Evolutionary conservation across 2,797 vertebrate species (phyloP).

Genomic region (Triplophysa bombifrons): DNA sequence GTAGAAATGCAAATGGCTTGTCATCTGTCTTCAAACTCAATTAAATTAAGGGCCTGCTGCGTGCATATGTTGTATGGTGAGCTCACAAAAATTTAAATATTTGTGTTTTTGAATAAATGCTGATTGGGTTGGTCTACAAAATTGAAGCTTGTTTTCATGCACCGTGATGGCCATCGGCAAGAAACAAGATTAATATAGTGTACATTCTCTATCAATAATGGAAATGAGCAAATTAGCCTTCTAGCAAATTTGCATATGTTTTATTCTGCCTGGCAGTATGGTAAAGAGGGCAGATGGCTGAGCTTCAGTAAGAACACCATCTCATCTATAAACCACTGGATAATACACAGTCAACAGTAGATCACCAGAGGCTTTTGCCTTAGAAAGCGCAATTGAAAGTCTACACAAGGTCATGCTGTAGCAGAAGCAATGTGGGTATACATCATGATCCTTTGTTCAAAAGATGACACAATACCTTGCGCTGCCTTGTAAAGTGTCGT

Average conservation of each 20-base stretch:
- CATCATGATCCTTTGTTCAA: background rate
- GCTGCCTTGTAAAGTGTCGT: background rate
- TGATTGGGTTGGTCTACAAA: background rate
- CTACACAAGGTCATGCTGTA: background rate
- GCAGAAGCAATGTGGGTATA: background rate
- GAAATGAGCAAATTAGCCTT: slow-evolving; percentile 19
- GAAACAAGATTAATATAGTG: background rate
- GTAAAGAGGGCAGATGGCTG: slow-evolving; percentile 16
- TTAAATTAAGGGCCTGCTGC: background rate
- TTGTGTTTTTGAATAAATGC: background rate
- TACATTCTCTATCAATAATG: slow-evolving; percentile 24
- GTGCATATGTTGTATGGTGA: background rate
- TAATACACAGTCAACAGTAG: slow-evolving; percentile 37
- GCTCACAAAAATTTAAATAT: background rate
- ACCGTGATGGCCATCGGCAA: background rate
- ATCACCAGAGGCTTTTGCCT: slow-evolving; percentile 27
- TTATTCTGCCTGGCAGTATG: slow-evolving; percentile 38
- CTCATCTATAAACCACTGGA: slow-evolving; percentile 26
- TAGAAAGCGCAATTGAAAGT: slow-evolving; percentile 23
- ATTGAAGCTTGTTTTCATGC: background rate
- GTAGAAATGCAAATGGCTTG: background rate
- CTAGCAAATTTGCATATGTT: slow-evolving; percentile 31
- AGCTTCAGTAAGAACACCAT: slow-evolving; percentile 6
- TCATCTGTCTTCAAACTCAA: background rate
- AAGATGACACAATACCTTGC: background rate